A percentile compares a stretch with the other conserved stretches of the same genome.
These are phyloP conservation scores for Pristiophorus japonicus DNA, from an alignment of 2,113 vertebrate genomes.

Conservation along the genomic window DNA sequence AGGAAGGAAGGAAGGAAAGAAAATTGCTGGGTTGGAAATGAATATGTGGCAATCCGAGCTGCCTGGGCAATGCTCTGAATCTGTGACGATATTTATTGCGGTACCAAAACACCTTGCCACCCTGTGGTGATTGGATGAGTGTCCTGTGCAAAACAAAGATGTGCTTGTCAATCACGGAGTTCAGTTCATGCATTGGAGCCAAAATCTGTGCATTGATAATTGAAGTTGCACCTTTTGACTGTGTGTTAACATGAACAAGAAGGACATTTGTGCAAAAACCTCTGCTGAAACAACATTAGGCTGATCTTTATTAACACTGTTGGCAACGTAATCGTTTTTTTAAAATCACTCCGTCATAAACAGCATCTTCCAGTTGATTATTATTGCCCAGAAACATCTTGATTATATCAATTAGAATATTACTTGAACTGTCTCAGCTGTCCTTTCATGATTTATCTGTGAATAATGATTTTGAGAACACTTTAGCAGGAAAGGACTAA, in stretches of 20 bases:
- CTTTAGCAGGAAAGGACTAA: constrained; percentile 31
- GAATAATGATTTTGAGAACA: constrained; percentile 22
- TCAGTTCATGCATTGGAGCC: neutral
- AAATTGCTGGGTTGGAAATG: neutral
- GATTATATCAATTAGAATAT: constrained; percentile 35
- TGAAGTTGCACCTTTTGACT: neutral
- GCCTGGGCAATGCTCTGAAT: neutral
- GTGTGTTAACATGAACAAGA: neutral
- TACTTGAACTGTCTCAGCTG: neutral
- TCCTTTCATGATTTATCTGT: neutral
- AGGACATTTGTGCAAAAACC: neutral
- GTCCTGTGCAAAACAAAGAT: neutral
- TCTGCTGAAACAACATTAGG: neutral
- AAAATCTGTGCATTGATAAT: neutral
- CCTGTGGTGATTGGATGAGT: neutral
- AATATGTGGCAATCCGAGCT: neutral
- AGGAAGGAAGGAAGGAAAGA: neutral
- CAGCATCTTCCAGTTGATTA: constrained; percentile 26
- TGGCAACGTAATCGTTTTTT: neutral
- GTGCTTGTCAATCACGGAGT: neutral
- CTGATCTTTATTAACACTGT: neutral
- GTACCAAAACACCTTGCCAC: neutral
- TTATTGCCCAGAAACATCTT: constrained; percentile 21
- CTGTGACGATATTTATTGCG: neutral
- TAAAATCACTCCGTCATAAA: neutral